Percentiles rank a stretch among this genome's conserved stretches.
phyloP scores from a whole-genome alignment of 2,797 vertebrate species.

The Crypturellus tataupa region DNA sequence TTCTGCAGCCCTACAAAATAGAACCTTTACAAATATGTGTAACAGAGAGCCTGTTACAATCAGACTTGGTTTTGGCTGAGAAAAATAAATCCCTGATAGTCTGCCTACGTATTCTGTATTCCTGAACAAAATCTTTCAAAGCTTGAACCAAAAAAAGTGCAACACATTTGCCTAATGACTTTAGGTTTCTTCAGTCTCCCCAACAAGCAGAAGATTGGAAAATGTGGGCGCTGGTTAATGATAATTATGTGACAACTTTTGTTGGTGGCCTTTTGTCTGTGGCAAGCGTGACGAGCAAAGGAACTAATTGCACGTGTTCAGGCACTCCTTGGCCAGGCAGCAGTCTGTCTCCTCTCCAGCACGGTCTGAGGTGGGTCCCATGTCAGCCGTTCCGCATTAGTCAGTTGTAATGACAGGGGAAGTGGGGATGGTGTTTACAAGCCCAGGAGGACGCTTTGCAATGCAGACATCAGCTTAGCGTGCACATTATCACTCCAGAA shows the following conservation, averaged over 20 bases:
- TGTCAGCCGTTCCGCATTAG: neutral
- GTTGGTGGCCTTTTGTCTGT: neutral
- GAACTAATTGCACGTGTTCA: neutral
- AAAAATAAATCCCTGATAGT: neutral
- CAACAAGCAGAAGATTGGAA: neutral
- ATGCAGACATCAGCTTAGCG: neutral
- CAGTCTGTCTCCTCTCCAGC: neutral
- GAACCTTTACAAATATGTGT: neutral
- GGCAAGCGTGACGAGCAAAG: neutral
- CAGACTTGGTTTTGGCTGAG: neutral
- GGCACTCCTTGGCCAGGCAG: neutral
- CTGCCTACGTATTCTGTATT: neutral
- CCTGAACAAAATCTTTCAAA: neutral
- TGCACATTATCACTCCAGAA: neutral
- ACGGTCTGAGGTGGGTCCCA: neutral
- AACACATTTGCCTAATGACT: neutral
- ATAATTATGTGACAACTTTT: neutral
- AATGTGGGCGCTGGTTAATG: neutral
- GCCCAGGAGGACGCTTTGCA: neutral
- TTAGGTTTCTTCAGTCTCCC: neutral
- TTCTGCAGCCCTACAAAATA: neutral
- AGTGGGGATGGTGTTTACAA: neutral
- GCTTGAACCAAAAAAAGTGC: neutral
- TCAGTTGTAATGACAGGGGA: constrained; percentile 1
- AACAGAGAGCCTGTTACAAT: neutral